phyloP scores from a whole-genome alignment of 2,113 vertebrate genomes.

The Equus quagga region DNA sequence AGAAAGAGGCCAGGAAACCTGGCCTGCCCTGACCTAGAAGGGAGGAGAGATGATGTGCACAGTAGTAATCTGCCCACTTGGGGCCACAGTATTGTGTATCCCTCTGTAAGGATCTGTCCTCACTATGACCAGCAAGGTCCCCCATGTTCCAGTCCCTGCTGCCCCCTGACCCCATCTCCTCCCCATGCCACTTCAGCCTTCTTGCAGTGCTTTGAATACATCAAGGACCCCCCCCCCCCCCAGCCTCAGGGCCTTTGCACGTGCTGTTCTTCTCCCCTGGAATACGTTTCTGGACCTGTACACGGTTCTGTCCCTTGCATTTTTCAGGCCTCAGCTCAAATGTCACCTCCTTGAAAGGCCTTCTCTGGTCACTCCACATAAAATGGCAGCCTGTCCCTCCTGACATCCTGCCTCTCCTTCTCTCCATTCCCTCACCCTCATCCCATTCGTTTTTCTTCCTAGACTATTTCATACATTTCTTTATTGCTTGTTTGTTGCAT shows the following conservation, averaged over 20 bases:
- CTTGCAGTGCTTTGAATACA: not conserved
- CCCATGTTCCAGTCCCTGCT: not conserved
- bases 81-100: accelerated
- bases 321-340: not conserved
- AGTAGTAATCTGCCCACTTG: no score
- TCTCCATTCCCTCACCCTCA: not conserved
- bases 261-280: accelerated
- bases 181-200: not conserved
- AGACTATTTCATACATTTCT: not conserved
- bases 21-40: no score
- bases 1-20: not conserved
- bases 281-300: not conserved
- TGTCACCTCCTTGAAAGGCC: not conserved
- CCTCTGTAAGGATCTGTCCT: not conserved
- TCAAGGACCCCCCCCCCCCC: not conserved
- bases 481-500: not conserved
- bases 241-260: not conserved
- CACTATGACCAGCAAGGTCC: not conserved
- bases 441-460: not conserved
- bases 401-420: not conserved
- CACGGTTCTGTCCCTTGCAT: not conserved
- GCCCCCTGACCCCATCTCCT: not conserved
- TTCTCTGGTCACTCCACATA: not conserved
- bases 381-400: not conserved
- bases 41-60: accelerated